Base-by-base conservation (phyloP, 2,797 vertebrate species). In the Spondyliosoma cantharus region DNA sequence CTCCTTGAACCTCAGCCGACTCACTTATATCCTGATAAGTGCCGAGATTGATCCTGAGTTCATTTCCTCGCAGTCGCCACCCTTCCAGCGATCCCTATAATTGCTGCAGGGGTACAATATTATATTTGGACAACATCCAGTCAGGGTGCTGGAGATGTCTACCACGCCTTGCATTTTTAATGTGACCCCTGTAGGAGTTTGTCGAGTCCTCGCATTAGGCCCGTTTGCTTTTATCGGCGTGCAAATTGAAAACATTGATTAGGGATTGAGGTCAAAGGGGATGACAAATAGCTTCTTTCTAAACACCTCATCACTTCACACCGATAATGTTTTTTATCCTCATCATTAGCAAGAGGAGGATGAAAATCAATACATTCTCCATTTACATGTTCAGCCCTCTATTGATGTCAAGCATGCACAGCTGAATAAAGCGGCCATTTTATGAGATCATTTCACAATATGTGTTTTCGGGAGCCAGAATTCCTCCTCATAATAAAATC, bases 101-200 rank as follows among this genome's bases (percentile, higher is more conserved):
- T 92, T 93, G 91, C 90, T 88, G 81, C 80, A 68, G 65, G 64
- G 78, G 72, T 83, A 83, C 82, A 90, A 72, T 86, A 91, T 92
- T 90, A 91, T 89, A 92, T 91, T 90, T 94, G 90, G 91, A 93
- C 86, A 79, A 83, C 73, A 54, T 93, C 91, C 88, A 94, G 89
- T 78, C 83, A 85, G 79, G 45, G 49, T 73, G 77, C 66, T 84
- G 49, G 32, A 69, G 77, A 75, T 86, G 71, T 86, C 78, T 58
- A 43, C 59, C 81, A 79, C 48, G 29, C 57, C 76, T 87, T 86
- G 86, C 82, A 91, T 90, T 87, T 87, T 84, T 88, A 86, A 90
- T 91, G 78, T 84, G 76, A 91, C 88, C 86, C 88, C 76, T 81
- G 79, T 63, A 71, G 70, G 78, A 80, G 85, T 80, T 76, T 63